phyloP scores from a whole-genome alignment of 2,113 vertebrate genomes.

The Coptodon bakossiorum region DNA sequence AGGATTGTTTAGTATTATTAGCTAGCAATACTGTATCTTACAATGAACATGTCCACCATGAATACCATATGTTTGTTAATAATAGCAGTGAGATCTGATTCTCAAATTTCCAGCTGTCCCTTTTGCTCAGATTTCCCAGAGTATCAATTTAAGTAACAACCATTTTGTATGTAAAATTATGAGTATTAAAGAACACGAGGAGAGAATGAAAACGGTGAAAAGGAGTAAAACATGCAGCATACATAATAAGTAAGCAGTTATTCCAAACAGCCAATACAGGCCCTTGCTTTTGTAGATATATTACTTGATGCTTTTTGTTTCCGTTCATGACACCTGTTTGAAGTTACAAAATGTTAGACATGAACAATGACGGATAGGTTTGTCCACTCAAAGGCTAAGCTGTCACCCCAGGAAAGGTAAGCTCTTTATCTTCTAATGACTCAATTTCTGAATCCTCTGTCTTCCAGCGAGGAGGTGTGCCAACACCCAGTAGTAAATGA shows the following conservation, averaged over 20 bases:
- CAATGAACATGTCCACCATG: not conserved
- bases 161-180: not conserved
- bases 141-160: not conserved
- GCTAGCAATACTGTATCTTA: not conserved
- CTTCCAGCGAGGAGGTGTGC: not conserved
- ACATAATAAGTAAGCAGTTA: not conserved
- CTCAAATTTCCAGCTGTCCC: not conserved
- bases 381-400: slow-evolving; percentile 35
- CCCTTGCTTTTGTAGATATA: not conserved
- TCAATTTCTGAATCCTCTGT: slow-evolving; percentile 27
- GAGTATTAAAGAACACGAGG: not conserved
- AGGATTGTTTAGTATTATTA: not conserved
- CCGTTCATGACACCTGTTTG: slow-evolving; percentile 8
- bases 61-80: not conserved
- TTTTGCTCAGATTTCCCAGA: not conserved
- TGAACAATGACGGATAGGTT: slow-evolving; percentile 46
- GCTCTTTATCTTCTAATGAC: slow-evolving; percentile 54
- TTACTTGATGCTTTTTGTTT: not conserved
- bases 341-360: slow-evolving; percentile 10
- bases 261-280: not conserved
- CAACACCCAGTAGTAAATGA: slow-evolving; percentile 31
- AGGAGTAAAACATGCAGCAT: not conserved
- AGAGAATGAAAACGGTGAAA: not conserved
- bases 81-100: not conserved
- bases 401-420: slow-evolving; percentile 42